These are phyloP conservation scores for Gryon sp. DNA, from an alignment of 1,140 invertebrate genomes.

Conservation along the genomic window DNA sequence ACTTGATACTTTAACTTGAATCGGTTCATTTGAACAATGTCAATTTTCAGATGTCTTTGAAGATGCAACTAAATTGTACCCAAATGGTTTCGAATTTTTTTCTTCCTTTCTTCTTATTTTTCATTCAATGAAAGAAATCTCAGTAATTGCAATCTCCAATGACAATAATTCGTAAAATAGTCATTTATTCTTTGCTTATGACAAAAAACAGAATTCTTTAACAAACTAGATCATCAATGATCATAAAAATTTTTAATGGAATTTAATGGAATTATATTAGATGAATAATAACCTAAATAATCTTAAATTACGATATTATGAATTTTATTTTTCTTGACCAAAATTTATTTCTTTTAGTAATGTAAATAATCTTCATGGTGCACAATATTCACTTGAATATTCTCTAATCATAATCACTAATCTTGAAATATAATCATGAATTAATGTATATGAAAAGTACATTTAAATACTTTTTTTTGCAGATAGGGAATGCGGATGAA, in stretches of 20 bases:
- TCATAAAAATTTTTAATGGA: too few relatives aligned
- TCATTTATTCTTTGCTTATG: too few relatives aligned
- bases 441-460: slow-evolving; percentile 18
- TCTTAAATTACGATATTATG: too few relatives aligned
- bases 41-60: slow-evolving; percentile 43
- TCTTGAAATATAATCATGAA: slow-evolving; percentile 23
- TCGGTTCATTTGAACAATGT: slow-evolving; percentile 52
- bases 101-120: slow-evolving; percentile 2
- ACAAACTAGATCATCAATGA: too few relatives aligned
- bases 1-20: slow-evolving; percentile 46
- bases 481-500: slow-evolving; percentile 24
- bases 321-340: too few relatives aligned
- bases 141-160: background rate
- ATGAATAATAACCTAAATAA: too few relatives aligned
- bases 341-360: too few relatives aligned
- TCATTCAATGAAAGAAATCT: background rate
- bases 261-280: too few relatives aligned
- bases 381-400: slow-evolving; percentile 2
- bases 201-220: too few relatives aligned
- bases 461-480: slow-evolving; percentile 41
- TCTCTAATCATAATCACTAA: slow-evolving; percentile 25
- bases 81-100: slow-evolving; percentile 10
- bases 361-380: too few relatives aligned
- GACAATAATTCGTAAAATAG: too few relatives aligned
- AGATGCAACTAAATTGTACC: slow-evolving; percentile 19